Evolutionary conservation across 2,113 vertebrate species (phyloP), one percentile per base, ranked within the genome.

Genomic region (Periophthalmodon schlosseri): DNA sequence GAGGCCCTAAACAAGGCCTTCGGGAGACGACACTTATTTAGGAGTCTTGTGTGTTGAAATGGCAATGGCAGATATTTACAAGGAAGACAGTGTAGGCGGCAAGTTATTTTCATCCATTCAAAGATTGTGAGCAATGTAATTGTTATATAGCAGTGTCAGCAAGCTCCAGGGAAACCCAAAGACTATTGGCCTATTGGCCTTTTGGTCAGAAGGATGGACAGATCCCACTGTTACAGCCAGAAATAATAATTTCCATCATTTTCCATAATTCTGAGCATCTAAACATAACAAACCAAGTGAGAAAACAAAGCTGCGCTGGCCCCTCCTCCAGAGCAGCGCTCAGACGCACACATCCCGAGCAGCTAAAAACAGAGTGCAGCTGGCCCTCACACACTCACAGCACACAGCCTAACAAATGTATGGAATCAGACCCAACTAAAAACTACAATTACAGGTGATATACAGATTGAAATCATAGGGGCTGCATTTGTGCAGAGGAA

Each of bases 381-480:
- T 98, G 97, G 96, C 93, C 93, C 91, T 94, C 3, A 65, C 73
- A 94, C 94, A 93, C 95, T 94, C 95, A 94, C 91, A 90, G 95
- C 94, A 95, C 95, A 95, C 95, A 94, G 94, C 73, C 76, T 91
- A 0, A 94, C 94, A 98, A 99, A 99, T 99, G 97, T 98, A 99
- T 99, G 97, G 96, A 99, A 99, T 99, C 97, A 99, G 95, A 93
- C 95, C 93, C 93, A 87, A 92, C 96, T 99, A 99, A 99, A 98
- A 98, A 99, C 96, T 97, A 97, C 97, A 98, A 99, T 99, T 99
- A 99, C 97, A 99, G 97, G 97, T 99, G 97, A 99, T 99, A 96
- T 96, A 96, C 96, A 97, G 97, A 98, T 98, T 98, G 96, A 99
- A 99, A 99, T 99, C 96, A 98, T 95, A 99, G 97, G 97, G 91